Percentiles rank a stretch among this genome's conserved stretches.
Conservation (phyloP, 2,888 invertebrate species). For the Metalampra italica region DNA sequence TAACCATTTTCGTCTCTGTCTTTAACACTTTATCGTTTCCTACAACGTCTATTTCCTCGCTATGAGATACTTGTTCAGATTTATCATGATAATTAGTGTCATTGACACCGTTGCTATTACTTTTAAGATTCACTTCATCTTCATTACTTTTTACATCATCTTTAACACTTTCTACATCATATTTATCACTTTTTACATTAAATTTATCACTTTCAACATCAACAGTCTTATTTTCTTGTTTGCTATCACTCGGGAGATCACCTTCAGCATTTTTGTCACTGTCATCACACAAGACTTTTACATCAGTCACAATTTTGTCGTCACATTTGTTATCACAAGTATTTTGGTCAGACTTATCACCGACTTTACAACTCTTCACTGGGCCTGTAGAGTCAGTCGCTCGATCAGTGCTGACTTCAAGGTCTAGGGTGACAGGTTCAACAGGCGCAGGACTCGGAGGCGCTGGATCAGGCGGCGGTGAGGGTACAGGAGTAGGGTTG, state of each 20-base stretch:
- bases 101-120: constrained; percentile 35
- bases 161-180: constrained; percentile 12
- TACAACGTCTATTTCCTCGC: constrained; percentile 31
- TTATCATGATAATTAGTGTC: constrained; percentile 34
- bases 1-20: constrained; percentile 46
- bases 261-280: constrained; percentile 4
- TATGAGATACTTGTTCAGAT: constrained; percentile 40
- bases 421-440: too few species aligned
- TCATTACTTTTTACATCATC: constrained; percentile 23
- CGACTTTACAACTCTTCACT: neutral
- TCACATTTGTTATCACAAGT: neutral
- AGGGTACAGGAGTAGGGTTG: constrained; percentile 35
- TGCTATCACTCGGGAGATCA: constrained; percentile 1
- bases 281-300: neutral
- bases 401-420: neutral
- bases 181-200: constrained; percentile 12
- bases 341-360: neutral
- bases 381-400: neutral
- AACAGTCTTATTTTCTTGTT: neutral
- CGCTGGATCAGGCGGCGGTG: constrained; percentile 26
- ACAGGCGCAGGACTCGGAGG: constrained; percentile 11
- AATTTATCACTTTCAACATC: constrained; percentile 11
- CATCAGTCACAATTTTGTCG: constrained; percentile 12
- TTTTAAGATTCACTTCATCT: constrained; percentile 15
- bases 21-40: constrained; percentile 32